Evolutionary conservation across 2,113 vertebrate genomes (phyloP).

Genomic region (Oryzias javanicus): DNA sequence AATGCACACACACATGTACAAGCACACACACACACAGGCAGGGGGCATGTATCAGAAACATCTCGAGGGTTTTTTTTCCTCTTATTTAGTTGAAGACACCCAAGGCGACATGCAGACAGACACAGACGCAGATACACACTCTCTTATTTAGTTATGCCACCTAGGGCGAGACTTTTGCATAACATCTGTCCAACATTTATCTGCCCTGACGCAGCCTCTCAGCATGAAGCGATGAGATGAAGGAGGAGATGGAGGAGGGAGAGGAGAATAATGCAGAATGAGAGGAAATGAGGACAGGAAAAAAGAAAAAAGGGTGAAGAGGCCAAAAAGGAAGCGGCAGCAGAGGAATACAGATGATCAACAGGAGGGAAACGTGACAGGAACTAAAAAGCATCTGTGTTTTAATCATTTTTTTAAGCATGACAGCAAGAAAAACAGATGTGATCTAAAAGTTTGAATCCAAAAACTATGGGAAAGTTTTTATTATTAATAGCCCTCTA

Average conservation of each 20-base stretch:
- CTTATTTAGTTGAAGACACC: constrained; percentile 50
- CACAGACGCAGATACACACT: constrained; percentile 33
- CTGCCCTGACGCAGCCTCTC: constrained; percentile 54
- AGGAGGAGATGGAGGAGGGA: constrained; percentile 8
- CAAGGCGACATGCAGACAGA: constrained; percentile 38
- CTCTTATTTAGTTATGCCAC: constrained; percentile 56
- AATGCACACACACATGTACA: constrained; percentile 20
- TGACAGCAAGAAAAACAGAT: no score
- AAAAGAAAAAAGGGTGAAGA: neutral
- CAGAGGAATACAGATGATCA: neutral
- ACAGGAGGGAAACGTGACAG: neutral
- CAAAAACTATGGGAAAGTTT: no score
- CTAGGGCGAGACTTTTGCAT: constrained; percentile 60
- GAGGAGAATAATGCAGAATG: constrained; percentile 5
- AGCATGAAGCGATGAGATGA: constrained; percentile 44
- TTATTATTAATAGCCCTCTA: no score
- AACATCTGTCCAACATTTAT: constrained; percentile 73
- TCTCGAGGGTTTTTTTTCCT: constrained; percentile 37
- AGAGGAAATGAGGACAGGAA: neutral
- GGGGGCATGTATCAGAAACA: constrained; percentile 51
- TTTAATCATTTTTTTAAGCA: no score
- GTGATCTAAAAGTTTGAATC: no score
- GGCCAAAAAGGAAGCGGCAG: neutral
- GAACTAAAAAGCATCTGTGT: no score
- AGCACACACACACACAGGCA: constrained; percentile 24